Conservation (phyloP, 2,888 invertebrate species). For the Drosophila silvestris region DNA sequence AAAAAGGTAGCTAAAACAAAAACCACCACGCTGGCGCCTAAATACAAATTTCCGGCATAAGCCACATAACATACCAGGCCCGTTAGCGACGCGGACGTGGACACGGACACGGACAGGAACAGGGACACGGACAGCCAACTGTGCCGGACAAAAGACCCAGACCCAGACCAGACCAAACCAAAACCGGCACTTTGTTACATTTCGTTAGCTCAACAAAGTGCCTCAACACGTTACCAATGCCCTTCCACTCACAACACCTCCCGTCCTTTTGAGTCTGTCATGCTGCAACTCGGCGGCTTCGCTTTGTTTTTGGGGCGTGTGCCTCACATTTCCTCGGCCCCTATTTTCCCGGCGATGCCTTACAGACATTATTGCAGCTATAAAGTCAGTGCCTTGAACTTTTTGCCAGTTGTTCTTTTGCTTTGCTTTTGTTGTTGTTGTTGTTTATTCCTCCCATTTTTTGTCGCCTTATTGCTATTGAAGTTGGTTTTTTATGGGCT, state of each 20-base stretch:
- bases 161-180: constrained; percentile 3
- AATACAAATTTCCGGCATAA: constrained; percentile 81
- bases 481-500: constrained; percentile 80
- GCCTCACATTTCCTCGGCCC: constrained; percentile 63
- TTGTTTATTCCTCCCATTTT: constrained; percentile 49
- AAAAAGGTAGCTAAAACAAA: constrained; percentile 1
- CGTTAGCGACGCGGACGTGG: constrained; percentile 57
- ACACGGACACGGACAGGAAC: constrained; percentile 14
- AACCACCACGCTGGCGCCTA: constrained; percentile 51
- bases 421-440: constrained; percentile 37
- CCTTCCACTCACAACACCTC: constrained; percentile 2
- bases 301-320: constrained; percentile 62
- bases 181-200: constrained; percentile 75
- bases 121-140: constrained; percentile 18
- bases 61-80: constrained; percentile 77
- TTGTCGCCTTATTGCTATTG: constrained; percentile 81
- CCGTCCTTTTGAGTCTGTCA: constrained; percentile 14
- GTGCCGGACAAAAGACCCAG: constrained; percentile 44
- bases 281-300: constrained; percentile 59
- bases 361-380: constrained; percentile 76
- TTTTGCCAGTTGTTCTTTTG: constrained; percentile 66
- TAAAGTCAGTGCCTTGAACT: constrained; percentile 81
- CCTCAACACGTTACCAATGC: constrained; percentile 71
- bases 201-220: constrained; percentile 77
- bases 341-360: constrained; percentile 14